These are phyloP conservation scores for Phalacrocorax aristotelis DNA, from an alignment of 2,113 vertebrate genomes.

Conservation along the genomic window DNA sequence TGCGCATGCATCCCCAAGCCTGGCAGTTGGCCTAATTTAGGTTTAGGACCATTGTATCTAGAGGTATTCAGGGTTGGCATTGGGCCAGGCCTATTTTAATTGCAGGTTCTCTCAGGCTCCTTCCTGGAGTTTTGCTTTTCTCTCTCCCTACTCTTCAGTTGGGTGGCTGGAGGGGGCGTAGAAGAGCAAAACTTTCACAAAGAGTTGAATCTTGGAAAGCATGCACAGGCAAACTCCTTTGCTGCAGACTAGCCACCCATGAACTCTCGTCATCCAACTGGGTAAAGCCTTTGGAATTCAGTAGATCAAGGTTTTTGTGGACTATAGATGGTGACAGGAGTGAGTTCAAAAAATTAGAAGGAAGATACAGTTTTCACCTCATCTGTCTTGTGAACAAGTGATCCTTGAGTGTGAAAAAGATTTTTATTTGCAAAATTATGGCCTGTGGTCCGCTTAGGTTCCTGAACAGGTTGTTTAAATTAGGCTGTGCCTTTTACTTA, in stretches of 20 bases:
- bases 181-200: conserved; percentile 1
- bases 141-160: background rate
- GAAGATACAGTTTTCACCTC: background rate
- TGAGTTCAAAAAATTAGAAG: background rate
- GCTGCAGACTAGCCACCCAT: conserved; percentile 26
- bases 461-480: background rate
- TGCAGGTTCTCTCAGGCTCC: conserved; percentile 62
- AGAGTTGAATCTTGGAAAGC: conserved; percentile 2
- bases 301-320: background rate
- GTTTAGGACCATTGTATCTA: conserved; percentile 53
- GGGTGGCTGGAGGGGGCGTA: conserved; percentile 20
- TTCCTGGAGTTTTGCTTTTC: conserved; percentile 48
- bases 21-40: conserved; percentile 64
- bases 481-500: background rate
- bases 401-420: background rate
- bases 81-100: conserved; percentile 56
- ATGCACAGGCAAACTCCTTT: background rate
- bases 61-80: conserved; percentile 52
- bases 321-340: background rate
- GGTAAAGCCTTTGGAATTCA: background rate
- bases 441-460: background rate
- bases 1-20: background rate
- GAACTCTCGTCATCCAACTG: background rate
- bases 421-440: background rate
- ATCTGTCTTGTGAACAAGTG: background rate